phyloP scores from a whole-genome alignment of 2,113 vertebrate species.

The Sula dactylatra region DNA sequence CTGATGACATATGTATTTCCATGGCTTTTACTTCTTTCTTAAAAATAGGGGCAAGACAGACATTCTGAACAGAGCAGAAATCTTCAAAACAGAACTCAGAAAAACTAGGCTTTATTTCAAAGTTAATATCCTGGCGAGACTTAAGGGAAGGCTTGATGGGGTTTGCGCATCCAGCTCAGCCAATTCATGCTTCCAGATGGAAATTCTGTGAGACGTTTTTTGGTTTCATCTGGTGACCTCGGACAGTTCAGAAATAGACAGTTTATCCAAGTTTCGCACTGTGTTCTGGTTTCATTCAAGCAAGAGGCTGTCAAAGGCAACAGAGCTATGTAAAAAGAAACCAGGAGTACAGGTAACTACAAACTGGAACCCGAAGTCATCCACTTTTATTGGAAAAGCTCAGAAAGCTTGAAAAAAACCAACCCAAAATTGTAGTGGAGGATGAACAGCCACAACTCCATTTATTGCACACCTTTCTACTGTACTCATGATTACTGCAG shows the following conservation, averaged over 20 bases:
- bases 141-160: conserved; percentile 1
- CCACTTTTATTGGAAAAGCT: neutral
- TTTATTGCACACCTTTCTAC: neutral
- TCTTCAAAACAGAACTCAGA: conserved; percentile 19
- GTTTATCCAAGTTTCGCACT: neutral
- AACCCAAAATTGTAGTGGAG: neutral
- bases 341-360: neutral
- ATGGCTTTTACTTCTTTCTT: neutral
- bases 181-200: conserved; percentile 20
- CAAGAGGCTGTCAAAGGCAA: neutral
- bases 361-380: neutral
- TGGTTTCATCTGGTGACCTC: conserved; percentile 6
- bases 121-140: conserved; percentile 47
- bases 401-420: neutral
- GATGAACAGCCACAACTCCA: neutral
- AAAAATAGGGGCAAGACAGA: conserved; percentile 11
- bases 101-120: conserved; percentile 49
- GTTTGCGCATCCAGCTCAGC: neutral
- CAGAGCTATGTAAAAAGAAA: neutral
- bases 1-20: neutral
- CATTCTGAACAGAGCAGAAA: conserved; percentile 20
- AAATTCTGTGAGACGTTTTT: neutral
- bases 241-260: neutral
- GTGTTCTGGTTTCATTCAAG: conserved; percentile 20
- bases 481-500: neutral